Base-by-base conservation (phyloP, 2,888 invertebrate species). In the Drosophila crucigera region DNA sequence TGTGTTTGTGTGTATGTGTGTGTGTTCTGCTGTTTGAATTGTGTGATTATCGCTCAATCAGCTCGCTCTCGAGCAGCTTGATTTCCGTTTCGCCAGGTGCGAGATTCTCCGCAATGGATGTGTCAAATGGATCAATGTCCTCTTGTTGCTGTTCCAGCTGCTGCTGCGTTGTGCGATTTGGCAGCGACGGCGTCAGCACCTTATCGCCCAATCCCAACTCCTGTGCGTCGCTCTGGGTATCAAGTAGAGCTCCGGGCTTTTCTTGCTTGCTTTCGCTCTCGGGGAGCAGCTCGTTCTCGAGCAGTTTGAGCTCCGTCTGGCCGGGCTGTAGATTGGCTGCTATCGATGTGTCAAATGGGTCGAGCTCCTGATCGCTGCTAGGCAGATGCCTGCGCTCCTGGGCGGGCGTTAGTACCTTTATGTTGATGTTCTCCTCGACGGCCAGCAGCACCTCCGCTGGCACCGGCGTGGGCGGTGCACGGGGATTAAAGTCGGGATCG, bases 341-440 rank as follows among this genome's bases (percentile, higher is more conserved):
- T 84, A 97, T 96, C 6, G 97, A 97, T 0, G 97, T 97, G 91
- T 97, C 97, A 89, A 97, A 97, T 0, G 97, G 97, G 94, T 97
- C 97, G 39, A 95, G 92, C 79, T 92, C 84, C 54, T 89, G 43
- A 14, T 67, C 58, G 61, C 4, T 67, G 3, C 54, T 65, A 0
- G 87, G 78, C 30, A 91, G 75, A 64, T 92, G 81, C 62, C 92
- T 92, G 14, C 94, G 95, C 78, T 96, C 94, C 63, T 94, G 93
- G 6, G 94, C 94, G 0, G 95, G 95, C 1, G 97, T 97, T 54
- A 97, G 91, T 59, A 97, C 96, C 92, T 97, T 97, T 2, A 94
- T 95, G 82, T 95, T 94, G 58, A 96, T 96, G 92, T 95, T 94
- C 78, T 95, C 94, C 60, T 94, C 94, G 9, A 94, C 94, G 30